A percentile compares a stretch with the other conserved stretches of the same genome.
Evolutionary conservation across 2,797 vertebrate genomes (phyloP).

Genomic region (Synanceia verrucosa): DNA sequence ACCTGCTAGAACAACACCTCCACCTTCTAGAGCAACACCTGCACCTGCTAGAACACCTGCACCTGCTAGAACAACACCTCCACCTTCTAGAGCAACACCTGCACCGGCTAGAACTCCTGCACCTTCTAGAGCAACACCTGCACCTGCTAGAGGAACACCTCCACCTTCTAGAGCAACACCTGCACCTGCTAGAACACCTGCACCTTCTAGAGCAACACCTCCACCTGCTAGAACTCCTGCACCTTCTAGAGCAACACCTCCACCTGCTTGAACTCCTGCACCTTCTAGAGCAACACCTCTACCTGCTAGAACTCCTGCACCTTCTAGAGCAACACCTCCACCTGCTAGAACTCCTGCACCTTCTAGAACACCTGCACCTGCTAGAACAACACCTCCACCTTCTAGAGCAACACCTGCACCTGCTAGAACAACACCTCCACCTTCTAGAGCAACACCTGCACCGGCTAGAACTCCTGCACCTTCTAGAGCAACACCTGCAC

Average conservation of each 20-base stretch:
- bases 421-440: constrained; percentile 7
- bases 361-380: background rate
- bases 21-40: constrained; percentile 8
- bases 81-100: constrained; percentile 2
- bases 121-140: background rate
- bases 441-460: background rate
- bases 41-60: background rate
- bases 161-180: constrained; percentile 3
- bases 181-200: constrained; percentile 4
- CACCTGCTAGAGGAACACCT: constrained; percentile 26
- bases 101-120: constrained; percentile 5
- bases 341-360: constrained; percentile 13
- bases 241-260: background rate
- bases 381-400: constrained; percentile 6
- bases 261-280: constrained; percentile 6
- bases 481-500: background rate
- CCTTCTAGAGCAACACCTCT: constrained; percentile 1
- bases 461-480: constrained; percentile 9
- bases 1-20: background rate
- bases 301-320: background rate
- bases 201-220: constrained; percentile 2
- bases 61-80: constrained; percentile 9
- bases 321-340: constrained; percentile 17
- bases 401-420: constrained; percentile 2
- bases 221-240: constrained; percentile 5